Conservation (phyloP, 2,888 invertebrate genomes). For the Pachycephus smyrnensis region DNA sequence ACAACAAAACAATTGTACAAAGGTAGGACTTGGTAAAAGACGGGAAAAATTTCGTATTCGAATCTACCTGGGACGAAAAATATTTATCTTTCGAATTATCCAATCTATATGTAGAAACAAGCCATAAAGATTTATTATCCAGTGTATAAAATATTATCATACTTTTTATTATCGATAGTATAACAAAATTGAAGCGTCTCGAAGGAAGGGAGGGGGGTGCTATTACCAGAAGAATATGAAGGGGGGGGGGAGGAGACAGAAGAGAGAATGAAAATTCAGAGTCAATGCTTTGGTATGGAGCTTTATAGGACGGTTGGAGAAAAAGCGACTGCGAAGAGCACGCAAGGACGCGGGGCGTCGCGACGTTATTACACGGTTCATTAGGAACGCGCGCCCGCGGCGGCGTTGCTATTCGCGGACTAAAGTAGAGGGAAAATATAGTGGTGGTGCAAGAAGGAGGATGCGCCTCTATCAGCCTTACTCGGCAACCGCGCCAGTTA, state of each 20-base stretch:
- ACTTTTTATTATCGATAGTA: neutral
- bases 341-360: constrained; percentile 34
- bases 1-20: neutral
- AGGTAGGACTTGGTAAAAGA: too few relatives aligned
- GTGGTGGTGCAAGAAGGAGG: constrained; percentile 36
- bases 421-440: constrained; percentile 6
- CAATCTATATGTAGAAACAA: neutral
- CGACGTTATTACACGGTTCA: constrained; percentile 63
- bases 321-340: neutral
- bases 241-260: constrained; percentile 14
- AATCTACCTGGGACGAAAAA: neutral
- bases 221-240: constrained; percentile 16
- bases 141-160: neutral
- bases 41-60: neutral
- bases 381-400: constrained; percentile 42
- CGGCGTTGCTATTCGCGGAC: constrained; percentile 20
- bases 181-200: neutral
- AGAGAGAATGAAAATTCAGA: neutral
- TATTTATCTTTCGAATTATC: neutral
- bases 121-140: neutral
- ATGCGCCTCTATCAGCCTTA: constrained; percentile 49
- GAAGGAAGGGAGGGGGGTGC: constrained; percentile 15
- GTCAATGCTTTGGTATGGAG: neutral
- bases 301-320: neutral
- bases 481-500: constrained; percentile 44